A percentile compares a stretch with the other conserved stretches of the same genome.
Conservation (phyloP, 2,113 vertebrate genomes). For the Pithys albifrons region DNA sequence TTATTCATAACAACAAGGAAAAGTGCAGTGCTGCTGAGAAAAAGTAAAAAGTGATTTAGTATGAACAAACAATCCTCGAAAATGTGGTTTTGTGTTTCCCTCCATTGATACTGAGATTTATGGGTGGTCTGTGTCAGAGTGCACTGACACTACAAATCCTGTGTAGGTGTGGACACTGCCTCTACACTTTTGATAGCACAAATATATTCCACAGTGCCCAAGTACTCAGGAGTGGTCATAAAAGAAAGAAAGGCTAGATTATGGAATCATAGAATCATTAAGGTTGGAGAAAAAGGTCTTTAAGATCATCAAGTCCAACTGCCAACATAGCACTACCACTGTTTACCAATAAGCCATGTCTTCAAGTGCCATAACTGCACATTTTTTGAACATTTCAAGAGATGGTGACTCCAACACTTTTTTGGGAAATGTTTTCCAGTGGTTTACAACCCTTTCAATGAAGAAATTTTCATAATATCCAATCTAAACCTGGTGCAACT, state of each 20-base stretch:
- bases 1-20: neutral
- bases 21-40: neutral
- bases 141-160: neutral
- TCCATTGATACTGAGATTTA: neutral
- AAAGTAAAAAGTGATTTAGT: neutral
- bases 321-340: no score
- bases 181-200: neutral
- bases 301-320: neutral
- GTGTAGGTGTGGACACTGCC: neutral
- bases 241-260: neutral
- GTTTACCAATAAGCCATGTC: neutral
- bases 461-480: neutral
- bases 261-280: fast-evolving
- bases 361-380: neutral
- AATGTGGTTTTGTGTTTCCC: neutral
- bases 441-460: neutral
- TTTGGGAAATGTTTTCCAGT: neutral
- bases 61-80: neutral
- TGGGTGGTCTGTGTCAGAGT: fast-evolving
- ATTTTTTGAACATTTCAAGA: neutral
- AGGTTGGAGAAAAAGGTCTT: neutral
- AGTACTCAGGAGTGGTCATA: neutral
- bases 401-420: neutral
- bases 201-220: neutral
- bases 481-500: neutral